These are phyloP conservation scores for Eulemur albifrons DNA, from an alignment of 2,797 vertebrate species.

Conservation along the genomic window DNA sequence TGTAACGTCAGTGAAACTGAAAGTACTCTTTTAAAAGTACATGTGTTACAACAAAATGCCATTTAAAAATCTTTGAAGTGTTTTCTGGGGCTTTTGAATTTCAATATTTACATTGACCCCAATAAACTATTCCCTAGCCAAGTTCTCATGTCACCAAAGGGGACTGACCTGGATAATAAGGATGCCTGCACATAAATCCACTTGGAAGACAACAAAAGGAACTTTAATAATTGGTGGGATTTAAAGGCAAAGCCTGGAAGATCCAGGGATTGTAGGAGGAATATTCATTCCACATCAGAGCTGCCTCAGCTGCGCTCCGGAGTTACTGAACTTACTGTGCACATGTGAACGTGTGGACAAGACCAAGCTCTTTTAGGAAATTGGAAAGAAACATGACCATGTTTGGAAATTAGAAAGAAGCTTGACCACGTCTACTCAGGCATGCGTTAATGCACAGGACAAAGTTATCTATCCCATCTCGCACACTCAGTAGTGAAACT, in stretches of 20 bases:
- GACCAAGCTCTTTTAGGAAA: neutral
- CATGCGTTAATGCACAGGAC: neutral
- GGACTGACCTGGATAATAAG: neutral
- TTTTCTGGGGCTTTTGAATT: constrained; percentile 54
- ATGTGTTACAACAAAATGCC: neutral
- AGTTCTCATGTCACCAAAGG: neutral
- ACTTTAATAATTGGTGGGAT: neutral
- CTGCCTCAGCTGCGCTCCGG: fast-evolving
- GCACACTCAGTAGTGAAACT: neutral
- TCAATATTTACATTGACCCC: neutral
- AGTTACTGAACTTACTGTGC: neutral
- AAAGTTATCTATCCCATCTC: neutral
- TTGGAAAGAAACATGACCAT: neutral
- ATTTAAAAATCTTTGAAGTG: constrained; percentile 7
- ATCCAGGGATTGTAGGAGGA: neutral
- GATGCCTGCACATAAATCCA: neutral
- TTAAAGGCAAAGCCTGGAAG: neutral
- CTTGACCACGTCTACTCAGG: neutral
- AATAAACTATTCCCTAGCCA: neutral
- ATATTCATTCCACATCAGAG: no score
- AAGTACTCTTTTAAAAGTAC: constrained; percentile 20
- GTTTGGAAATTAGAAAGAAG: neutral
- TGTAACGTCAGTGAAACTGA: neutral
- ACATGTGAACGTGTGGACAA: neutral
- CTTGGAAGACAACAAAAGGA: neutral